Evolutionary conservation across 2,113 vertebrate genomes (phyloP), one percentile per base, ranked within the genome.

Genomic region (Labeo rohita): DNA sequence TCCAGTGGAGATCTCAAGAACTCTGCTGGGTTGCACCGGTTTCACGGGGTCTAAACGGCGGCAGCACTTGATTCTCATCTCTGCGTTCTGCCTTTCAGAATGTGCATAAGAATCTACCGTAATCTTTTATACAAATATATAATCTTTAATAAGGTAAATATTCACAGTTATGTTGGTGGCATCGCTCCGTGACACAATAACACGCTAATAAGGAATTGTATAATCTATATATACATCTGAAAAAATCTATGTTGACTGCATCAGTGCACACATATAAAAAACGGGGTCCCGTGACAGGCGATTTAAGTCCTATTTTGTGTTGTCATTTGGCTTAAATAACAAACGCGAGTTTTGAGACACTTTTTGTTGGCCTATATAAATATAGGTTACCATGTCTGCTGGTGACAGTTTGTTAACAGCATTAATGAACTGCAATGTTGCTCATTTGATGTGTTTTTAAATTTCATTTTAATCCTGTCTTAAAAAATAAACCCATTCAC

Each of bases 1-100:
- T 95, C 95, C 94, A 96, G 93, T 90, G 90, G 90, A 90, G 91
- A 94, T 93, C 91, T 96, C 88, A 90, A 96, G 95, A 94, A 95
- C 95, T 93, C 95, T 95, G 95, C 93, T 90, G 93, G 91, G 94
- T 95, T 96, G 95, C 95, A 95, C 94, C 84, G 45, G 77, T 79
- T 68, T 68, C 39, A 52, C 45, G 34, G 3, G 63, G 16, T 28
- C n/a, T 50, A 28, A 49, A 75, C 45, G 72, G 11, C 47, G 18
- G 43, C 79, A 28, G 3, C 59, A 65, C 13, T 28, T 50, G 72
- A 75, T 75, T 50, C 11, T 75, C 10, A 28, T 49, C 45, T 49
- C 45, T 49, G 72, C 21, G 63, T 34, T 75, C 21, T 50, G 11
- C 45, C 11, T 50, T 75, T 75, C 23, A n/a, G 12, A 75, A 74